Evolutionary conservation across 2,797 vertebrate species (phyloP).

Genomic region (Sparus aurata): DNA sequence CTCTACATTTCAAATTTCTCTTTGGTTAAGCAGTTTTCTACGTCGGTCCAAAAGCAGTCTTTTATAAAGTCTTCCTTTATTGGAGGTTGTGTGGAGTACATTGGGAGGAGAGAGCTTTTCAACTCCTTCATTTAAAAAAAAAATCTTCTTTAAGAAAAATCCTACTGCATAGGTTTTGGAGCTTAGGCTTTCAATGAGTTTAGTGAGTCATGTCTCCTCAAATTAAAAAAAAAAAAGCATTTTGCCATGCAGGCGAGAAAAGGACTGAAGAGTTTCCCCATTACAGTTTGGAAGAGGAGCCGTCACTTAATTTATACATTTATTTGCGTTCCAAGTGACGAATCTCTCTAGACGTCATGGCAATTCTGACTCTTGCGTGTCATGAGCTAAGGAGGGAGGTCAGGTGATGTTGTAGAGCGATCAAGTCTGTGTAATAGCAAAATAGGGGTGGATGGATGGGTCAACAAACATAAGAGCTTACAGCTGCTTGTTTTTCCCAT

Average conservation of each 20-base stretch:
- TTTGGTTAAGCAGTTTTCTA: neutral
- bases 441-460: neutral
- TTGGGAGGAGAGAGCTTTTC: neutral
- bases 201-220: constrained; percentile 31
- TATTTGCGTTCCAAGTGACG: neutral
- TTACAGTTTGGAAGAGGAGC: neutral
- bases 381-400: neutral
- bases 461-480: neutral
- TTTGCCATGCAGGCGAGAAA: constrained; percentile 1
- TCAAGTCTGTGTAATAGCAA: neutral
- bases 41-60: neutral
- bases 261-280: neutral
- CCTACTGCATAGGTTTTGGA: constrained; percentile 20
- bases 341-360: neutral
- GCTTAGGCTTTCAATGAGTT: constrained; percentile 44
- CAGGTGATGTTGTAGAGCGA: neutral
- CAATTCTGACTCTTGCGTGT: neutral
- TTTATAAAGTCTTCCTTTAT: constrained; percentile 12
- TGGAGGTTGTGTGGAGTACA: constrained; percentile 11
- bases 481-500: neutral
- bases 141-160: constrained; percentile 34
- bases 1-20: neutral
- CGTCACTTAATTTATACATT: neutral
- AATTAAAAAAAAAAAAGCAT: neutral
- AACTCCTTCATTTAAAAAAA: neutral